Percentiles rank a stretch among this genome's conserved stretches.
Conservation (phyloP, 1,140 invertebrate genomes). For the Pteromalus puparum region DNA sequence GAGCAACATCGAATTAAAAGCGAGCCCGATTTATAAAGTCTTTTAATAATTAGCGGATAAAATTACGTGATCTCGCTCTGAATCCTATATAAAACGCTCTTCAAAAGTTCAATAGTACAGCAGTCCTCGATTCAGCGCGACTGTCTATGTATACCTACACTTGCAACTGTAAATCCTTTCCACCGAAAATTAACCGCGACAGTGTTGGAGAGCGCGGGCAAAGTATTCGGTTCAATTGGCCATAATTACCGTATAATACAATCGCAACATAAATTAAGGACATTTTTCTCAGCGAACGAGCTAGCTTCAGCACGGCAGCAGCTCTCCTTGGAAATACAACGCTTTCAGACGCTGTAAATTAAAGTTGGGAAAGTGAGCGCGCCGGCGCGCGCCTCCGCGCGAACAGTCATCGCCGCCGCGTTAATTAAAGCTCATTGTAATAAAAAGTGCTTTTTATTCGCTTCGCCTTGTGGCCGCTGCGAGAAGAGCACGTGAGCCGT, state of each 20-base stretch:
- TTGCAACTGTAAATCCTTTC: background rate
- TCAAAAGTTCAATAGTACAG: slow-evolving; percentile 1
- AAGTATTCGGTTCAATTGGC: slow-evolving; percentile 35
- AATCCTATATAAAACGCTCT: slow-evolving; percentile 22
- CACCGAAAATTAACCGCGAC: slow-evolving; percentile 28
- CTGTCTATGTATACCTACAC: background rate
- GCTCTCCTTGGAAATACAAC: slow-evolving; percentile 40
- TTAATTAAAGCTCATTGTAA: slow-evolving; percentile 71
- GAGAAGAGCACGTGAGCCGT: background rate
- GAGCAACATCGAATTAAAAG: too few relatives aligned
- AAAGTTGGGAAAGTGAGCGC: slow-evolving; percentile 64
- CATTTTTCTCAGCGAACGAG: slow-evolving; percentile 40
- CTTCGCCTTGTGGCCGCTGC: slow-evolving; percentile 58
- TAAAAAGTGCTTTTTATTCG: slow-evolving; percentile 68
- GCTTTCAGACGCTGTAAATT: slow-evolving; percentile 65
- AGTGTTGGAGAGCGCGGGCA: background rate
- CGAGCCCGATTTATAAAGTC: too few relatives aligned
- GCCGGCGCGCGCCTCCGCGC: slow-evolving; percentile 54
- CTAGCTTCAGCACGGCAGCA: background rate
- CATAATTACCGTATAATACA: slow-evolving; percentile 48
- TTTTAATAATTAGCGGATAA: background rate
- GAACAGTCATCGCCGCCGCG: slow-evolving; percentile 62
- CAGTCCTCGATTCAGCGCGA: background rate
- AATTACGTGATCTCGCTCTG: slow-evolving; percentile 11
- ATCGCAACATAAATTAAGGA: slow-evolving; percentile 50